Base-by-base conservation (phyloP, 1,140 invertebrate genomes). In the Drosophila asahinai region DNA sequence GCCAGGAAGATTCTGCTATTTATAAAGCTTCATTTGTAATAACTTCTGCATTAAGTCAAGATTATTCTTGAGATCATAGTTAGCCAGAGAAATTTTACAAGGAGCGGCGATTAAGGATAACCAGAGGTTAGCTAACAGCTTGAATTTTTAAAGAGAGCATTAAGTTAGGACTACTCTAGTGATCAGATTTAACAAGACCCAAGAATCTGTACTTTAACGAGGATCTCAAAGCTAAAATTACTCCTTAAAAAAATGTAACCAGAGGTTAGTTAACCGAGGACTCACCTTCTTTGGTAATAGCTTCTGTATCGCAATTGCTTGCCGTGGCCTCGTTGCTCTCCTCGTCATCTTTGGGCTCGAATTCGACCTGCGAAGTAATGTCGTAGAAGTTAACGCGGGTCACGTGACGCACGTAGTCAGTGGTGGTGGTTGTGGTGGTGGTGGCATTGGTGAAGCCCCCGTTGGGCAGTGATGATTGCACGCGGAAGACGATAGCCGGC, bases 211-310 rank as follows among this genome's bases (percentile, higher is more conserved):
- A 38, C 8, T 5, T 38, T 38, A 4, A 38, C 4, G 14, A 38
- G 12, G 0, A 38, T 1, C 36, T 12, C 14, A 3, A 12, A 38
- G 1, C 14, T 38, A 38, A 14, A 12, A 14, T 38, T 14, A 38
- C 36, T 38, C 0, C 5, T 14, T 5, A 38, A 38, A 14, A 14
- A 17, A n/a, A 0, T n/a, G n/a, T 40, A 63, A 27, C n/a, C 36
- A 12, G 12, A 1, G 15, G 15, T 25, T 19, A 27, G 22, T 19
- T 25, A 58, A 14, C 25, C 17, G 36, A 1, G 2, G 36, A 93
- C 91, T 92, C 55, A 93, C 92, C 92, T 92, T 93, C 92, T 93
- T 93, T 93, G 91, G 92, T 93, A 83, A 93, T 89, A 92, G 92
- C 91, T 92, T 93, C 92, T 76, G 87, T 92, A 82, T 92, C 91